Base-by-base conservation (phyloP, 2,888 invertebrate species). In the Sinodicranocentrus sp. region DNA sequence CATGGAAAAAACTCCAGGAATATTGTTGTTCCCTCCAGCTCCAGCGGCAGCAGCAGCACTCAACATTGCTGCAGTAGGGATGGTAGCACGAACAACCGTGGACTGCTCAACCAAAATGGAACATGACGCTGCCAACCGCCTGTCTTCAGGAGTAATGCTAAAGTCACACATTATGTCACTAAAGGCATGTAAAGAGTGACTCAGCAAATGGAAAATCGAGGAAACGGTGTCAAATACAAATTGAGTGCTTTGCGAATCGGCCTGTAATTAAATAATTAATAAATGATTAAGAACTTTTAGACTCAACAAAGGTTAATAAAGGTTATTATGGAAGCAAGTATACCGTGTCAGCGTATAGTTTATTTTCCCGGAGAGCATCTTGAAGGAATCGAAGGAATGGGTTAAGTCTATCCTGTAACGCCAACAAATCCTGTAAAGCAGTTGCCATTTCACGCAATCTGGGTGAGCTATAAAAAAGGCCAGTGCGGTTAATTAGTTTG, bases 181-280 rank as follows among this genome's bases (percentile, higher is more conserved):
- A 63, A 97, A 92, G 0, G 95, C 94, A 90, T 98, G 98, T 90
- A 95, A 96, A 0, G 95, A 95, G 90, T 98, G 98, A 1, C 96
- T 94, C 88, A 98, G 92, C 87, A 94, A 95, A 90, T 98, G 98
- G 89, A 97, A 92, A 25, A 95, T 93, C 90, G 96, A 95, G 0
- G 95, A 94, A 0, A 96, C 94, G 72, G 94, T 92, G 89, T 95
- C 94, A 86, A 94, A 94, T 52, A 94, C 91, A 15, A 93, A 92
- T 90, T 96, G 96, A 2, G 92, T 92, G 57, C 89, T 85, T 54
- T 76, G 88, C 26, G 87, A 59, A 79, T 85, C 87, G 19, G 82
- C 85, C 87, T 87, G 65, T 15, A 68, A 48, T 5, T n/a, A 25
- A 44, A 68, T 5, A n/a, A 59, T 17, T 59, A 23, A 21, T 21